Evolutionary conservation across 2,888 invertebrate species (phyloP), one percentile per base, ranked within the genome.

Genomic region (Ornithoptera priamus): DNA sequence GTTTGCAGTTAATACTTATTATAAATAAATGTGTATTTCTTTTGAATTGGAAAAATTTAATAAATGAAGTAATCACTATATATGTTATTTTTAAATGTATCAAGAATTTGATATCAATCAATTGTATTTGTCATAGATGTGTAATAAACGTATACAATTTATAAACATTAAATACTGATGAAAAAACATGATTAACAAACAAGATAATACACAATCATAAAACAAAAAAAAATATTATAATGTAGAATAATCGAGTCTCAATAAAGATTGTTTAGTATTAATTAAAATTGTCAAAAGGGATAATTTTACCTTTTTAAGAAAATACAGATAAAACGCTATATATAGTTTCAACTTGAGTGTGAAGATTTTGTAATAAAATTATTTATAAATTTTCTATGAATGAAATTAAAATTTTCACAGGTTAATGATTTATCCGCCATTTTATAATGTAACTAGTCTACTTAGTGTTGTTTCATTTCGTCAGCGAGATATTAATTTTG

Each of bases 401-500:
- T 46, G 12, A 7, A 53, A 53, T n/a, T 53, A 5, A 53, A n/a
- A 7, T 46, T 6, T 53, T 53, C 58, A 65, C 24, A 59, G 8
- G 39, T 22, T 62, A 1, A n/a, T 18, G 46, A 63, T 59, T 66
- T 61, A 66, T 53, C 42, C 69, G 62, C 63, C 68, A 68, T 68
- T 60, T 70, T 60, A 73, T 71, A 30, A 73, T 84, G 82, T 84
- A 84, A 77, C 81, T 84, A 82, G 20, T 83, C 30, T 79, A 77
- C 81, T 77, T 76, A 77, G 74, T 79, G 78, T 81, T 81, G 76
- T 83, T 83, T 80, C 76, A 78, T 81, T 85, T 85, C 82, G 84
- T 90, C 91, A 85, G 84, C 85, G 84, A 83, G 79, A 78, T 75
- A 81, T 81, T 84, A 75, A 80, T 85, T 85, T 82, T 83, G 78